Conservation (phyloP, 2,888 invertebrate species). For the Anoncus sp. region DNA sequence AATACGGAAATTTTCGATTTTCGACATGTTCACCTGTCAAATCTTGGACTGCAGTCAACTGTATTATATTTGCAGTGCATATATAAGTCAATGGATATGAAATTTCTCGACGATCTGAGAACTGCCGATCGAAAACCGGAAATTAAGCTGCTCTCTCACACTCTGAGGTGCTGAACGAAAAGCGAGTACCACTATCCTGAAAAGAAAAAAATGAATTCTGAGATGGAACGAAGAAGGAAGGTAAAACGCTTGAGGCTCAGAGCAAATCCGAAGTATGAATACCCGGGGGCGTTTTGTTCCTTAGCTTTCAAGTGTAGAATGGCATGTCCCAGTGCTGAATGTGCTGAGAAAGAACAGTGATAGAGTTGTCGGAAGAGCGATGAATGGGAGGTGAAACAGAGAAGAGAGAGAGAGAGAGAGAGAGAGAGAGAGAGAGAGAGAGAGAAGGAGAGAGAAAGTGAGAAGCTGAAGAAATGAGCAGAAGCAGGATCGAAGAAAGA, state of each 20-base stretch:
- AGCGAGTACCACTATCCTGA: neutral
- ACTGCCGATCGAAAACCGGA: conserved; percentile 8
- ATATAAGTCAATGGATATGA: neutral
- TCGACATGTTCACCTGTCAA: neutral
- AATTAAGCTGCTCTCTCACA: conserved; percentile 13
- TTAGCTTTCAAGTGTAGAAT: conserved; percentile 10
- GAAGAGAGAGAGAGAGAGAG: conserved; percentile 3
- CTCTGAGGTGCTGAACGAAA: neutral
- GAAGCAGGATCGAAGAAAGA: conserved; percentile 29
- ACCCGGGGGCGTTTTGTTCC: conserved; percentile 38
- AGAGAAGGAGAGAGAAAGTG: conserved; percentile 7
- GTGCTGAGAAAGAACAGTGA: conserved; percentile 26
- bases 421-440: neutral
- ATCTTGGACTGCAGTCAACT: neutral
- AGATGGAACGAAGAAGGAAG: conserved; percentile 10
- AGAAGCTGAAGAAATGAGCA: neutral
- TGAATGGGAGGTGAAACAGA: neutral
- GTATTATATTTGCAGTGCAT: neutral
- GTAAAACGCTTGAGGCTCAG: neutral
- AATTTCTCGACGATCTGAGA: conserved; percentile 3
- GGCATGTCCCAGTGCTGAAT: conserved; percentile 10
- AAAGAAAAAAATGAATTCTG: conserved; percentile 6
- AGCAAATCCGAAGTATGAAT: conserved; percentile 35
- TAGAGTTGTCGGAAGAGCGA: neutral
- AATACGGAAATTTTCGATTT: neutral